Conservation (phyloP, 92 coral and sea anemone genomes). For the Phenganax marumi region DNA sequence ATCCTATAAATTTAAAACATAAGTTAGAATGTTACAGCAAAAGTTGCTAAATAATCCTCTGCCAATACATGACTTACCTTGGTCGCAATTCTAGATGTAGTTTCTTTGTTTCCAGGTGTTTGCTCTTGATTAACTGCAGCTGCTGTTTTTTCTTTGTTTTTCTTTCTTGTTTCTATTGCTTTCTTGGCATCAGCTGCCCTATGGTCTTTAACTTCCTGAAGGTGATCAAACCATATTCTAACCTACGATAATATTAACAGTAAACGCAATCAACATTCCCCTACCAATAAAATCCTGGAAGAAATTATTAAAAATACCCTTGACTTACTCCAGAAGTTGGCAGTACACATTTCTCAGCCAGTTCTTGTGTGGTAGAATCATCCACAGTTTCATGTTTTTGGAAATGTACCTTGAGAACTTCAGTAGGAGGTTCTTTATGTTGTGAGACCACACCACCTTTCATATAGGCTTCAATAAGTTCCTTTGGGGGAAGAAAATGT, state of each 20-base stretch:
- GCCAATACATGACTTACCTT: no score
- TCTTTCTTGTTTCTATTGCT: constrained; percentile 30
- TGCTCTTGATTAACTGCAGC: no score
- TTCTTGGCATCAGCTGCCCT: constrained; percentile 34
- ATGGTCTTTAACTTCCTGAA: constrained; percentile 25
- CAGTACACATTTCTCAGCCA: constrained; percentile 12
- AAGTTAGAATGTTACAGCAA: neutral
- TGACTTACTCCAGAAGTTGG: constrained; percentile 30
- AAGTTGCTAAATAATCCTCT: neutral
- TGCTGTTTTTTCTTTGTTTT: constrained; percentile 14
- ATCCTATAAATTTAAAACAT: neutral
- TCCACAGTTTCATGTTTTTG: no score
- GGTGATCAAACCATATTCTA: constrained; percentile 16
- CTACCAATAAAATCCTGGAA: neutral
- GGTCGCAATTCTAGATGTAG: no score
- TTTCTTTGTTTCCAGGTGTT: no score
- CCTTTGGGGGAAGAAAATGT: no score
- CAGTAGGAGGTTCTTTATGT: no score
- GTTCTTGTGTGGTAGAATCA: neutral
- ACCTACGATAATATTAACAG: constrained; percentile 8
- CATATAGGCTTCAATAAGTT: no score
- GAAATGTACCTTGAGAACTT: no score
- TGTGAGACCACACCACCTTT: no score
- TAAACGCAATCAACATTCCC: neutral
- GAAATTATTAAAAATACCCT: neutral